Conservation (phyloP, 2,888 invertebrate genomes). For the Agrilus mali region DNA sequence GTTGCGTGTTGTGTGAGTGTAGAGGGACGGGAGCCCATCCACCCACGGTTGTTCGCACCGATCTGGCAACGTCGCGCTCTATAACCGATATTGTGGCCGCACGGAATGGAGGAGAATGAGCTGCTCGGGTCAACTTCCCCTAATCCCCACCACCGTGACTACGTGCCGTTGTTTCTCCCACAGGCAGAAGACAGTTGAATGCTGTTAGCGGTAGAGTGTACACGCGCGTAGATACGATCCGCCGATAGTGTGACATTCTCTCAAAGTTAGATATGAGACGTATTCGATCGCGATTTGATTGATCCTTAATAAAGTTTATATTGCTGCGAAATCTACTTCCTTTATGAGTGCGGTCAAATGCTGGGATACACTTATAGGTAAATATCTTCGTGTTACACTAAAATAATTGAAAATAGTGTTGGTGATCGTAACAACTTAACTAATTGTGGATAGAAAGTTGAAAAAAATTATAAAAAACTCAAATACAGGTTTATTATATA, state of each 20-base stretch:
- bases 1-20: constrained; percentile 35
- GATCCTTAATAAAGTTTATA: constrained; percentile 19
- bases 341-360: constrained; percentile 48
- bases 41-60: constrained; percentile 30
- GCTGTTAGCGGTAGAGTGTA: constrained; percentile 20
- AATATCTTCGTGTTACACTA: constrained; percentile 15
- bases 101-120: constrained; percentile 33
- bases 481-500: no score
- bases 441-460: no score
- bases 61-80: constrained; percentile 31
- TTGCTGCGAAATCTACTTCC: constrained; percentile 18
- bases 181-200: constrained; percentile 34
- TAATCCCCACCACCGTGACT: constrained; percentile 36
- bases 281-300: constrained; percentile 8
- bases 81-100: constrained; percentile 41
- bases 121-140: constrained; percentile 42
- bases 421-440: no score
- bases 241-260: constrained; percentile 8
- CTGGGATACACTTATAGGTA: constrained; percentile 59
- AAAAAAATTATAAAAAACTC: no score
- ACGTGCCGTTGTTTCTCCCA: constrained; percentile 50
- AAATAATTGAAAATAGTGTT: no score
- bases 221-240: constrained; percentile 14
- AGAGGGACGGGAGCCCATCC: constrained; percentile 29
- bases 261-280: no score